Conservation (phyloP, 2,888 invertebrate species). For the Lasioglossum zephyrum region DNA sequence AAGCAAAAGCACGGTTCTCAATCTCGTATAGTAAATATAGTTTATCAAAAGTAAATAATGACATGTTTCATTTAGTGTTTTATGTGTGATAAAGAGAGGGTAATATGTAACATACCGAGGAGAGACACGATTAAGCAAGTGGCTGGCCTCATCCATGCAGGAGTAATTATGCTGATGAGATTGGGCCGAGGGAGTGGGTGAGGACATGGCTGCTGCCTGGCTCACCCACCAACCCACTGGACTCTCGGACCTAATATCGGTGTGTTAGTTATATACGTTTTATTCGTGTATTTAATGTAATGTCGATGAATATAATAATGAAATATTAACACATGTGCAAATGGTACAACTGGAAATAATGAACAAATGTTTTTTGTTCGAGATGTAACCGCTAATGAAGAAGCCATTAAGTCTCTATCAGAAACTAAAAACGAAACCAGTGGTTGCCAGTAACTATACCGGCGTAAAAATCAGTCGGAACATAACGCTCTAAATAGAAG, state of each 20-base stretch:
- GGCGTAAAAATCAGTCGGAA: constrained; percentile 29
- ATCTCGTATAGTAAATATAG: constrained; percentile 30
- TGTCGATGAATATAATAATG: constrained; percentile 42
- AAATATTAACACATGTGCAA: constrained; percentile 54
- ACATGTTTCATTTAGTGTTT: constrained; percentile 41
- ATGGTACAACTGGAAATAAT: constrained; percentile 30
- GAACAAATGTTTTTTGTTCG: constrained; percentile 32
- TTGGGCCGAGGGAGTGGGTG: constrained; percentile 82
- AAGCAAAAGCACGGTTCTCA: constrained; percentile 44
- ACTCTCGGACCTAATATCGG: constrained; percentile 83
- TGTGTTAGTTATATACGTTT: constrained; percentile 77
- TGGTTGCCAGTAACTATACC: constrained; percentile 27
- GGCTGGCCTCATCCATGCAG: constrained; percentile 84
- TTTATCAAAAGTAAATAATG: constrained; percentile 13
- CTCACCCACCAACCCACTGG: constrained; percentile 83
- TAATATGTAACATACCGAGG: constrained; percentile 81
- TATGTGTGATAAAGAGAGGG: constrained; percentile 63
- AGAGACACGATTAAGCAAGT: constrained; percentile 83
- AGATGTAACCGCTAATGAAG: constrained; percentile 39
- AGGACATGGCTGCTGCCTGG: constrained; percentile 84
- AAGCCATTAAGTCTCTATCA: constrained; percentile 40
- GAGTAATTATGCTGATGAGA: constrained; percentile 81
- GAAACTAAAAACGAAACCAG: not conserved
- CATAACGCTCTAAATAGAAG: constrained; percentile 29
- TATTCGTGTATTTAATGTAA: constrained; percentile 60